Percentiles rank a stretch among this genome's conserved stretches.
Evolutionary conservation across 1,140 invertebrate genomes (phyloP).

Genomic region (Grapholita molesta): DNA sequence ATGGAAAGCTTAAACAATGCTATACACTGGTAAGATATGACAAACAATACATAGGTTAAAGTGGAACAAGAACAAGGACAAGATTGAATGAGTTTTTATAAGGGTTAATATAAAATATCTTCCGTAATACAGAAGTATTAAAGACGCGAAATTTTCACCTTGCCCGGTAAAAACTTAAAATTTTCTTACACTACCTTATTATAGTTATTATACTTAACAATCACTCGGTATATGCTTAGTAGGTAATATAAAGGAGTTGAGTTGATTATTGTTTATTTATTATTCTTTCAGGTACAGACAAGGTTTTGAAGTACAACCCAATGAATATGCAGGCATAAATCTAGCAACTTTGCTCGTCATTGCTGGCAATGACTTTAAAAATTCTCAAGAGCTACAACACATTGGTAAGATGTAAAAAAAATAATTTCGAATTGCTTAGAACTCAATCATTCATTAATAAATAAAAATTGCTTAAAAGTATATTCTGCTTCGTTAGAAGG

Average conservation of each 20-base stretch:
- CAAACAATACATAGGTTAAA: neutral
- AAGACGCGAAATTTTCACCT: too few species aligned
- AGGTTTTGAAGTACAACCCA: slow-evolving; percentile 98
- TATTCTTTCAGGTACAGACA: slow-evolving; percentile 87
- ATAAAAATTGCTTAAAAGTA: neutral
- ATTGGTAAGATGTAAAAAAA: slow-evolving; percentile 81
- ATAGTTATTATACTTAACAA: too few species aligned
- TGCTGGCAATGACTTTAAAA: slow-evolving; percentile 96
- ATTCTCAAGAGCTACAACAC: slow-evolving; percentile 93
- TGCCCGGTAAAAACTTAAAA: too few species aligned
- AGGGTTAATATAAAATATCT: too few species aligned
- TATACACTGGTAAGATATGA: slow-evolving; percentile 88
- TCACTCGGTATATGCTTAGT: too few species aligned
- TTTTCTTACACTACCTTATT: too few species aligned
- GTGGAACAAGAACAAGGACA: too few species aligned
- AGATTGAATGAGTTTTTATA: too few species aligned
- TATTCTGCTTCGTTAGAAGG: too few species aligned
- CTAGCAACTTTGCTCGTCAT: slow-evolving; percentile 98
- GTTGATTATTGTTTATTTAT: neutral
- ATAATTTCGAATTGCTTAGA: slow-evolving; percentile 22
- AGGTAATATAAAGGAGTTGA: too few species aligned
- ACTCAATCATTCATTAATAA: neutral
- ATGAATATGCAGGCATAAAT: slow-evolving; percentile 99
- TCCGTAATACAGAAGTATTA: too few species aligned
- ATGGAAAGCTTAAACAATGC: slow-evolving; percentile 93